Evolutionary conservation across 2,113 vertebrate genomes (phyloP), one percentile per base, ranked within the genome.

Genomic region (Uropsilus gracilis): DNA sequence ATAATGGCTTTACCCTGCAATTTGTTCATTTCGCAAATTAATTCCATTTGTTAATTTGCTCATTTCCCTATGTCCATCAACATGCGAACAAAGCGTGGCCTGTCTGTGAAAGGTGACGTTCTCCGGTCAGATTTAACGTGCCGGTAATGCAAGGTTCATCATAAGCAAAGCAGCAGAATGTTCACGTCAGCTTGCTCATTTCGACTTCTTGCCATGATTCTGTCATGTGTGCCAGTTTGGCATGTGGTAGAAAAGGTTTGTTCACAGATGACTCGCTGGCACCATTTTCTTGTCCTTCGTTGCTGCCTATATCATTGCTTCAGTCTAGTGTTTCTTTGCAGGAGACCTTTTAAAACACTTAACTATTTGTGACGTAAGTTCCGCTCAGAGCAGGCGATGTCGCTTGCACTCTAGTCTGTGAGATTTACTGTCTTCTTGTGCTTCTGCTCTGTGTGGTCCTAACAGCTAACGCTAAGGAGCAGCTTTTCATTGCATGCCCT

Each of bases 221-320:
- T 77, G 50, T 71, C 42, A 94, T 39, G 68, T 57, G 66, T 63
- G 68, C 69, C 88, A 55, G 5, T 48, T 82, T 71, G 63, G 86
- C 83, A 90, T 72, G 46, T 53, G 68, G 61, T 61, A 83, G 30
- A 85, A 93, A 78, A 5, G 34, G 8, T 81, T 89, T 94, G 17
- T 94, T 78, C 76, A n/a, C 37, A 91, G 57, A 86, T 68, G 73
- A 87, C 46, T 75, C 57, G 61, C n/a, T 78, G 59, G 17, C 91
- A 12, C 48, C 24, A 95, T 72, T 96, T 91, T 93, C 87, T 93
- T 75, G 57, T 91, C 84, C 91, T 30, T 94, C 68, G 34, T 85
- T 73, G 86, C 34, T 89, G 69, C 68, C 86, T 91, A 20, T 69
- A 82, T 76, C 37, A 34, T 76, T 88, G 64, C 72, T 85, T 82